Conservation (phyloP, 2,888 invertebrate species). For the Sceliomorpha sp. region DNA sequence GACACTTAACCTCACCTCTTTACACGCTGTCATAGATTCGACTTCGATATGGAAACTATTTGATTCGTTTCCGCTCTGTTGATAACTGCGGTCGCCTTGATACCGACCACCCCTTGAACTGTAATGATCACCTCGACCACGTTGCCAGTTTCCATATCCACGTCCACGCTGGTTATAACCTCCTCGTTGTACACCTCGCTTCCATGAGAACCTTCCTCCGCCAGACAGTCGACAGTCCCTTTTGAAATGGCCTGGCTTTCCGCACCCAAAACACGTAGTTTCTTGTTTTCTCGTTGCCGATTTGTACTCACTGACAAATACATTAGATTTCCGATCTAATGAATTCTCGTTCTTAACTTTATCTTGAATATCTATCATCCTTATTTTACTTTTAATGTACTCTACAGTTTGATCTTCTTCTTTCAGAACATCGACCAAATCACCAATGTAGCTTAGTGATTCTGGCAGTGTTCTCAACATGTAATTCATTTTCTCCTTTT, state of each 20-base stretch:
- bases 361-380: slow-evolving; percentile 34
- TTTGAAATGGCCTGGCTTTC: slow-evolving; percentile 22
- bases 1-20: neutral
- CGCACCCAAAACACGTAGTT: slow-evolving; percentile 11
- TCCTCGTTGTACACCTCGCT: slow-evolving; percentile 3
- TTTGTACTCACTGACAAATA: slow-evolving; percentile 29
- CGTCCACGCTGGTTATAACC: too few species aligned
- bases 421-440: slow-evolving; percentile 44
- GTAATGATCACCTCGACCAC: slow-evolving; percentile 1
- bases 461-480: slow-evolving; percentile 25
- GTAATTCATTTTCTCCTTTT: slow-evolving; percentile 24
- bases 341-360: too few species aligned
- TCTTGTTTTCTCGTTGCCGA: slow-evolving; percentile 8
- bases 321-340: slow-evolving; percentile 47
- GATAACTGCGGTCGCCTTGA: slow-evolving; percentile 11
- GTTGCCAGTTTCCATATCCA: too few species aligned
- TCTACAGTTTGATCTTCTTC: slow-evolving; percentile 60
- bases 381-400: slow-evolving; percentile 63
- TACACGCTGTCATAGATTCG: neutral
- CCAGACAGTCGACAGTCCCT: slow-evolving; percentile 12
- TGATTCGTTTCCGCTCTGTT: neutral
- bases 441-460: slow-evolving; percentile 16
- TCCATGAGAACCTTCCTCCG: neutral
- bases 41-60: slow-evolving; percentile 5
- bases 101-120: neutral